phyloP scores from a whole-genome alignment of 2,113 vertebrate species.

The Haplotaxodon microlepis region DNA sequence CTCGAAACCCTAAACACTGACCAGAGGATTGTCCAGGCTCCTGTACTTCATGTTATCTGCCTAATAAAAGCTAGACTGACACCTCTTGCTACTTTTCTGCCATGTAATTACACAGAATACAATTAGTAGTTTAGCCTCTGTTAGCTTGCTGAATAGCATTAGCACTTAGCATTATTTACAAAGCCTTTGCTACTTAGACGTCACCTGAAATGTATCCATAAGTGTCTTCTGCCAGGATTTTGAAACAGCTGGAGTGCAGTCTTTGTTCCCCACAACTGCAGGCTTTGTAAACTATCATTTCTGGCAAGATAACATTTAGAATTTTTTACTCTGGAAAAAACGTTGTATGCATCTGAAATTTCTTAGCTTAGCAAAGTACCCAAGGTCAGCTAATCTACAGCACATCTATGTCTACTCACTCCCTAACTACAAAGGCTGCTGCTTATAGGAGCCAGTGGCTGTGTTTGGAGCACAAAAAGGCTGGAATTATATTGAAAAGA shows the following conservation, averaged over 20 bases:
- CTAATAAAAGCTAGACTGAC: neutral
- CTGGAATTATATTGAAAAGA: neutral
- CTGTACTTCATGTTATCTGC: rapidly evolving
- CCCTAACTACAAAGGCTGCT: neutral
- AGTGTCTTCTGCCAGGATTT: neutral
- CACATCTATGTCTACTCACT: neutral
- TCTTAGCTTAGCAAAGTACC: neutral
- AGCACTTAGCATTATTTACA: neutral
- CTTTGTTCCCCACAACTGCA: neutral
- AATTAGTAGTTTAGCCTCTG: neutral
- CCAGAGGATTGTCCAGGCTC: neutral
- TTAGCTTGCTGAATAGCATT: neutral
- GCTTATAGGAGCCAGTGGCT: neutral
- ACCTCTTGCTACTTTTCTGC: neutral
- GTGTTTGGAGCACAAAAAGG: neutral
- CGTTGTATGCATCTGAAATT: rapidly evolving
- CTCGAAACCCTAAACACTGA: neutral
- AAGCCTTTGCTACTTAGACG: rapidly evolving
- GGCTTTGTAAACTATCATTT: neutral
- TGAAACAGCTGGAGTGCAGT: neutral
- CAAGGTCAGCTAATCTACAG: neutral
- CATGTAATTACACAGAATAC: neutral
- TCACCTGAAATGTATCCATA: neutral
- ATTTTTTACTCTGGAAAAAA: neutral
- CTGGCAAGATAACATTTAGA: neutral